Evolutionary conservation across 2,888 invertebrate species (phyloP).

Genomic region (Ophion ventricosus): DNA sequence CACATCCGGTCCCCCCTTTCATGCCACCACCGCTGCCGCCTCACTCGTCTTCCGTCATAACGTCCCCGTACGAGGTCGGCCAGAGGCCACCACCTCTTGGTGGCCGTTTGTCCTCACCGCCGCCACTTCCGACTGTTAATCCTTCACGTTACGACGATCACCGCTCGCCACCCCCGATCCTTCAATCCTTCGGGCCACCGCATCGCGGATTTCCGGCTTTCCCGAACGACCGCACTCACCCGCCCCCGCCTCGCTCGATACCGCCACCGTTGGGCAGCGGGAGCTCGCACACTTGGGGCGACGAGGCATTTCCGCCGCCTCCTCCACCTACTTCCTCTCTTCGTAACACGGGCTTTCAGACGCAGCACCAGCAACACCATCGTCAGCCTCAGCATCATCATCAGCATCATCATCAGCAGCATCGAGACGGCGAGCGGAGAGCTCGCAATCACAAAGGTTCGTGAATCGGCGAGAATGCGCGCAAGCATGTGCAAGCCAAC

Average conservation of each 20-base stretch:
- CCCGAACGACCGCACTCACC: conserved; percentile 85
- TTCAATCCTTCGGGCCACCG: conserved; percentile 70
- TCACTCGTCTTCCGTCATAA: conserved; percentile 79
- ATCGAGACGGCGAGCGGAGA: conserved; percentile 68
- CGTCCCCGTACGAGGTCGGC: conserved; percentile 80
- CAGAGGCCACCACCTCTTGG: conserved; percentile 83
- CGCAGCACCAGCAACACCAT: conserved; percentile 70
- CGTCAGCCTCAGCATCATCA: conserved; percentile 66
- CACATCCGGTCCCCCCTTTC: conserved; percentile 85
- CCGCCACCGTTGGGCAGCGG: conserved; percentile 80
- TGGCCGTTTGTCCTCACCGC: conserved; percentile 83
- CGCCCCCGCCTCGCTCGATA: conserved; percentile 72
- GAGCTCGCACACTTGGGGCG: conserved; percentile 74
- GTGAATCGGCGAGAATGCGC: conserved; percentile 66
- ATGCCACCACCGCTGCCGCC: conserved; percentile 85
- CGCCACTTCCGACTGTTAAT: conserved; percentile 86
- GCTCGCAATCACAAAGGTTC: conserved; percentile 82
- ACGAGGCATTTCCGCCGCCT: conserved; percentile 76
- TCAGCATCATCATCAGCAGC: conserved; percentile 60
- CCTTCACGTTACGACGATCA: conserved; percentile 76
- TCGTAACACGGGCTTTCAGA: conserved; percentile 78
- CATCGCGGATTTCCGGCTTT: conserved; percentile 81
- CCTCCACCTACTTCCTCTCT: conserved; percentile 36
- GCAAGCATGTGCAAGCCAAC: conserved; percentile 50
- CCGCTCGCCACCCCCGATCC: conserved; percentile 75